These are phyloP conservation scores for Thalpophila matura DNA, from an alignment of 2,888 invertebrate species.

Conservation along the genomic window DNA sequence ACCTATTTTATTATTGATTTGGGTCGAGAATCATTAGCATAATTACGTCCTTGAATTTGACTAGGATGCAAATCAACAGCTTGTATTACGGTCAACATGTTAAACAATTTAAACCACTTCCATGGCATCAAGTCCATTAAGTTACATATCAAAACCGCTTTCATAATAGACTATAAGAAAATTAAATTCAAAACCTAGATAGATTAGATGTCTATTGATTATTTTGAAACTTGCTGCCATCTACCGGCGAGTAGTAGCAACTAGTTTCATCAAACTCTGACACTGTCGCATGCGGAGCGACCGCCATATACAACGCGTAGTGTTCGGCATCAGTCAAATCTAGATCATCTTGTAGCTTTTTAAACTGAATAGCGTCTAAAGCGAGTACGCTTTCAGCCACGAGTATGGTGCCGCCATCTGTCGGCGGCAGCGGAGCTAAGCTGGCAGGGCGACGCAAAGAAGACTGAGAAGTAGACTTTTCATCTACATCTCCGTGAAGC, in stretches of 20 bases:
- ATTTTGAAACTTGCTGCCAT: constrained; percentile 93
- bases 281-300: constrained; percentile 96
- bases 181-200: neutral
- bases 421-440: constrained; percentile 83
- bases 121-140: neutral
- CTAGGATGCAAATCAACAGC: no score
- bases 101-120: neutral
- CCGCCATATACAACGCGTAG: constrained; percentile 96
- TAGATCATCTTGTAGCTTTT: constrained; percentile 88
- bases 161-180: neutral
- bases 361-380: constrained; percentile 82
- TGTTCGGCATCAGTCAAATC: constrained; percentile 97
- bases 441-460: constrained; percentile 76
- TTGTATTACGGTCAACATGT: no score
- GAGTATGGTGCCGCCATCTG: constrained; percentile 90
- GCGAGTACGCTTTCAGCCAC: constrained; percentile 90
- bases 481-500: constrained; percentile 90
- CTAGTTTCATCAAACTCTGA: constrained; percentile 97
- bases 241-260: constrained; percentile 96
- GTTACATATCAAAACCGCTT: neutral
- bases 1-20: no score
- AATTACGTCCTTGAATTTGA: no score
- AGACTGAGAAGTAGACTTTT: constrained; percentile 78
- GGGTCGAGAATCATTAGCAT: no score
- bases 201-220: constrained; percentile 42